Conservation (phyloP, 2,797 vertebrate genomes). For the Macropodus opercularis region DNA sequence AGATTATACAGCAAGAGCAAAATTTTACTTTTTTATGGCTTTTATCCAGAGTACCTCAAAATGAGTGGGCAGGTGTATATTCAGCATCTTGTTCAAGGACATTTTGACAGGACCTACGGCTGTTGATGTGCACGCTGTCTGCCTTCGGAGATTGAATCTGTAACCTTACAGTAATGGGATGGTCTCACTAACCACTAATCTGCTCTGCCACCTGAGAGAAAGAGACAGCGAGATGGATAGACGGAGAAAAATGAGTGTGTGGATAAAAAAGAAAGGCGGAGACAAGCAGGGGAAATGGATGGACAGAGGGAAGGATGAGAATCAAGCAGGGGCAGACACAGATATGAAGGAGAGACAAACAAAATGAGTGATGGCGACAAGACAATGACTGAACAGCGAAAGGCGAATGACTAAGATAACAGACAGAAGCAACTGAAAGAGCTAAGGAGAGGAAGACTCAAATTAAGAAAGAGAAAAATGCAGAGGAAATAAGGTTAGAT, state of each 20-base stretch:
- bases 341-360: too few relatives aligned
- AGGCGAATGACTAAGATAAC: conserved; percentile 43
- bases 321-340: conserved; percentile 39
- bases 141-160: conserved; percentile 66
- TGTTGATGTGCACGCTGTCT: conserved; percentile 59
- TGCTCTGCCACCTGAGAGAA: conserved; percentile 66
- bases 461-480: conserved; percentile 34
- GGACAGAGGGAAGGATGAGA: conserved; percentile 46
- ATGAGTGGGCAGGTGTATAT: conserved; percentile 41
- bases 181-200: conserved; percentile 73
- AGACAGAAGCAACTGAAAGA: conserved; percentile 35
- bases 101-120: conserved; percentile 55
- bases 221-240: conserved; percentile 39
- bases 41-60: conserved; percentile 43
- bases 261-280: conserved; percentile 32
- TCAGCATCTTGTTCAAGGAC: conserved; percentile 68
- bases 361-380: conserved; percentile 63
- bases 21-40: conserved; percentile 35
- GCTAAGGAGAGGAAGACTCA: conserved; percentile 21
- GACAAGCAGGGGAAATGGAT: conserved; percentile 52
- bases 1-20: conserved; percentile 18
- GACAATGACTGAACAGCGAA: conserved; percentile 51
- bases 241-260: conserved; percentile 52
- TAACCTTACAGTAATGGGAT: conserved; percentile 75
- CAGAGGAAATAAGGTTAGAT: conserved; percentile 24